Evolutionary conservation across 64 coral and sea anemone species (phyloP).

Genomic region (Cladopsammia gracilis): DNA sequence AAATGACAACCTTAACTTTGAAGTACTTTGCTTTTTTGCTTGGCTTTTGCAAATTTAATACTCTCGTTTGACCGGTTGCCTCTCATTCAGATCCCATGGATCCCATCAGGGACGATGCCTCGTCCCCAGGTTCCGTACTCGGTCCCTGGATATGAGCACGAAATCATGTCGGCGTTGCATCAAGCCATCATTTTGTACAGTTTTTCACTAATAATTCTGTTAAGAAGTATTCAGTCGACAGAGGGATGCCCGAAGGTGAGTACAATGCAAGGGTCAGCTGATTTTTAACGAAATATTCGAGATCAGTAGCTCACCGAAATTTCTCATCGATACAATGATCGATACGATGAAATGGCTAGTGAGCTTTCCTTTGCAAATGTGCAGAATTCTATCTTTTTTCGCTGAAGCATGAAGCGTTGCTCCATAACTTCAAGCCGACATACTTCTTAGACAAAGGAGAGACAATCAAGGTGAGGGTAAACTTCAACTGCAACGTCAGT

Average conservation of each 20-base stretch:
- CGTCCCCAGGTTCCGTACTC: too few species aligned
- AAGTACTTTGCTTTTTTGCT: too few species aligned
- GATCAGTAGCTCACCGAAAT: background rate
- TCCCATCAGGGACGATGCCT: too few species aligned
- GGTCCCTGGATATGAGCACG: too few species aligned
- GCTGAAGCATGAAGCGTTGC: conserved; percentile 69
- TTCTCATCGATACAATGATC: background rate
- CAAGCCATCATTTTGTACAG: background rate
- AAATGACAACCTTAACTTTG: too few species aligned
- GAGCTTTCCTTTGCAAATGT: too few species aligned
- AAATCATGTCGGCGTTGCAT: background rate
- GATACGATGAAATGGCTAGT: background rate
- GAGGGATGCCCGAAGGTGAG: conserved; percentile 35
- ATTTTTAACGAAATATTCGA: background rate
- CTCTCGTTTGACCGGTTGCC: too few species aligned
- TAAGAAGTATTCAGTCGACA: background rate
- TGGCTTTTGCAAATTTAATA: too few species aligned
- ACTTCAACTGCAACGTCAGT: background rate
- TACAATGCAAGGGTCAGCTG: background rate
- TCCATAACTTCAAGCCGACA: conserved; percentile 50
- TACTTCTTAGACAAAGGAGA: conserved; percentile 82
- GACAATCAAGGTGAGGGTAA: conserved; percentile 59
- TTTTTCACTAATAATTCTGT: background rate
- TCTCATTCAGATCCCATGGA: too few species aligned
- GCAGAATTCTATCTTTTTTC: background rate